Base-by-base conservation (phyloP, 2,797 vertebrate genomes). In the Phrynocephalus vlangalii region DNA sequence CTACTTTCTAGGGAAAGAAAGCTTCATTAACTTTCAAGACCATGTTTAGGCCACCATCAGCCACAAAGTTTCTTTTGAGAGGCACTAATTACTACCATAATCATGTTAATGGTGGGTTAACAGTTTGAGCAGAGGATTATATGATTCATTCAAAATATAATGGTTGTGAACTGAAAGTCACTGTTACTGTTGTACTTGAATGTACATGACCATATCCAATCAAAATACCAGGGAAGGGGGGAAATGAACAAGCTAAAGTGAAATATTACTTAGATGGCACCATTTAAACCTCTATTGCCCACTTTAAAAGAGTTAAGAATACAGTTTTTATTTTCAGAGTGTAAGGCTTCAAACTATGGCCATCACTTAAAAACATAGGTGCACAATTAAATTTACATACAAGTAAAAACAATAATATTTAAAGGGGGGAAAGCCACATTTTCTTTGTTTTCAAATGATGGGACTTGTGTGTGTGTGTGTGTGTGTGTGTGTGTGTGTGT, bases 101-200 rank as follows among this genome's bases (percentile, higher is more conserved):
- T 94, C 91, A 90, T 24, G 86, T 87, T 89, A 78, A 82, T 89
- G 22, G 84, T 88, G 70, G 70, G 87, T 75, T 85, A 88, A 3
- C 16, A 73, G 22, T 78, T 88, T 78, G 90, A 92, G 86, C 79
- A 75, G 28, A 88, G 68, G 50, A 30, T 72, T 56, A 15, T 60
- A 5, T 24, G 0, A 0, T 82, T 70, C 24, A 86, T 90, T 92
- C 93, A 86, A 93, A 91, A 87, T 28, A 72, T 0, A 0, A 70
- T 38, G 88, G 16, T 60, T 22, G 50, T n/a, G 50, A 80, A 60
- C 63, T 30, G n/a, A 24, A n/a, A 26, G 48, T 38, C n/a, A 80
- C 24, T 72, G 24, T 18, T 6, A 38, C 70, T 79, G n/a, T 38
- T 84, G 66, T 71, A 86, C 30, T 79, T 80, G 30, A 80, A 30